Evolutionary conservation across 2,888 invertebrate genomes (phyloP).

Genomic region (Eilema depressum): DNA sequence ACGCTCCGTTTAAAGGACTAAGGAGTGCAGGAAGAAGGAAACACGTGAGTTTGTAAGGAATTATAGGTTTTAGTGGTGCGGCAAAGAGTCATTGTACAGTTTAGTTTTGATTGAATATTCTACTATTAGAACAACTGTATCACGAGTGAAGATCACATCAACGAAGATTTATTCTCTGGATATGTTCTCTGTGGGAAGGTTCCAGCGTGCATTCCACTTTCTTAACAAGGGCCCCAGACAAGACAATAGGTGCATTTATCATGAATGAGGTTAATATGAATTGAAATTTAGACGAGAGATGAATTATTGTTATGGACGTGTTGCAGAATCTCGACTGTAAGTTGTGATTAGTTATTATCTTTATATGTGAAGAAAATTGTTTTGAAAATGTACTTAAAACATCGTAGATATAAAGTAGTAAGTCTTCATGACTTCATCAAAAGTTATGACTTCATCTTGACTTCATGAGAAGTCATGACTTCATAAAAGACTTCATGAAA

Average conservation of each 20-base stretch:
- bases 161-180: not conserved
- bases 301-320: not conserved
- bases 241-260: not conserved
- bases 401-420: no score
- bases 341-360: not conserved
- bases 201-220: not conserved
- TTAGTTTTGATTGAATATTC: no score
- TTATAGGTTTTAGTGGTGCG: no score
- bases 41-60: no score
- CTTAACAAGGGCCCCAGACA: not conserved
- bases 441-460: no score
- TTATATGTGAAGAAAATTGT: not conserved
- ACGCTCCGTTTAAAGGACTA: no score
- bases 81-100: no score
- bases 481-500: no score
- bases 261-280: not conserved
- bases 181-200: not conserved
- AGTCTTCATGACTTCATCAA: no score
- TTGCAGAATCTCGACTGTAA: not conserved
- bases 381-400: no score
- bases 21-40: no score
- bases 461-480: no score
- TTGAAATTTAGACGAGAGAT: not conserved
- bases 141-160: not conserved
- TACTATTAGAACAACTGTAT: not conserved